Evolutionary conservation across 2,888 invertebrate species (phyloP).

Genomic region (Crematogaster levior): DNA sequence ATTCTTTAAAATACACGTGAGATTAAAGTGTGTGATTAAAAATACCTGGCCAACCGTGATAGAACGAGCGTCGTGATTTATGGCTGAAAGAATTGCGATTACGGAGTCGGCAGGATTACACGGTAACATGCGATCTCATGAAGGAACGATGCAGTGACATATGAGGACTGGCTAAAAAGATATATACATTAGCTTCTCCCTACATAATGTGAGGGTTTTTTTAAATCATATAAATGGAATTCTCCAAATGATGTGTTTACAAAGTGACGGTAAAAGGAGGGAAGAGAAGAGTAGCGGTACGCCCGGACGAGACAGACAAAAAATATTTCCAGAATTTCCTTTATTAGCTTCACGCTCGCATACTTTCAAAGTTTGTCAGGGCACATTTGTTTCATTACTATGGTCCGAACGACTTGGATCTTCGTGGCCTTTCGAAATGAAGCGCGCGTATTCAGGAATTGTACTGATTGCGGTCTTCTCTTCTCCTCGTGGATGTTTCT

Average conservation of each 20-base stretch:
- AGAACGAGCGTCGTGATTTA: slow-evolving; percentile 20
- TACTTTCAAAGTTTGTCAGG: slow-evolving; percentile 5
- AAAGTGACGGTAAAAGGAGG: neutral
- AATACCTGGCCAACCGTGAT: neutral
- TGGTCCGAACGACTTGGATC: neutral
- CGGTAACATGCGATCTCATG: slow-evolving; percentile 3
- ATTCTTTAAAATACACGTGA: neutral
- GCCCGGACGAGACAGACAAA: neutral
- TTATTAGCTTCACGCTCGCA: slow-evolving; percentile 49
- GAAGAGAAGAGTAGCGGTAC: neutral
- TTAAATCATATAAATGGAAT: slow-evolving; percentile 53
- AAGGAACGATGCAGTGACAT: neutral
- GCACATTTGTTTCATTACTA: slow-evolving; percentile 30
- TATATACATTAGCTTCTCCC: slow-evolving; percentile 1
- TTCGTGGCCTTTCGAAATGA: neutral
- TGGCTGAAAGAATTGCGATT: neutral
- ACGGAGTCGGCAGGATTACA: neutral
- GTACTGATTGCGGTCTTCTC: slow-evolving; percentile 51
- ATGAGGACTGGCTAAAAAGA: neutral
- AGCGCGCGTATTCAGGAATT: slow-evolving; percentile 33
- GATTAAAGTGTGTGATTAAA: neutral
- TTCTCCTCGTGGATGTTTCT: slow-evolving; percentile 56
- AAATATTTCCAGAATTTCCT: slow-evolving; percentile 28
- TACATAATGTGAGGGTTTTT: slow-evolving; percentile 8
- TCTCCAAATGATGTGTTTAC: slow-evolving; percentile 6